phyloP scores from a whole-genome alignment of 2,797 vertebrate species.

The Tragelaphus eurycerus region DNA sequence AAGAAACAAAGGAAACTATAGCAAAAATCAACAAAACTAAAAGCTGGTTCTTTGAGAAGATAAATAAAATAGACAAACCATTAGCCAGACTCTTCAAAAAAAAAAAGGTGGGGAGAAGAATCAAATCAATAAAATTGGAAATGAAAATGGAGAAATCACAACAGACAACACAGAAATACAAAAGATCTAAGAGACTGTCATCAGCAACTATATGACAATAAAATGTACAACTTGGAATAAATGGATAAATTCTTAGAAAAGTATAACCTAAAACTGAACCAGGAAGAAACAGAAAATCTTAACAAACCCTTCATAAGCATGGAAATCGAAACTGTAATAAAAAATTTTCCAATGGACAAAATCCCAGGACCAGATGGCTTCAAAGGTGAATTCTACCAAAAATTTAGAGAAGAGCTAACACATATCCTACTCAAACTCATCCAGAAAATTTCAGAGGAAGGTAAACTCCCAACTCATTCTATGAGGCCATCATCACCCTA shows the following conservation, averaged over 20 bases:
- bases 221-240: neutral
- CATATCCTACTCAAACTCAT: neutral
- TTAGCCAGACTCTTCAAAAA: neutral
- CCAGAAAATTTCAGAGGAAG: neutral
- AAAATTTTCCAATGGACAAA: neutral
- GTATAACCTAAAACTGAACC: neutral
- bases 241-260: neutral
- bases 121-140: neutral
- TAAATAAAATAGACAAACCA: neutral
- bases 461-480: neutral
- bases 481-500: neutral
- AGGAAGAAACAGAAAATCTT: neutral
- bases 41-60: neutral
- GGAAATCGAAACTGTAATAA: neutral
- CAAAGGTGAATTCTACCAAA: neutral
- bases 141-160: neutral
- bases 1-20: neutral
- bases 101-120: fast-evolving
- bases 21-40: neutral
- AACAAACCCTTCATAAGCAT: neutral
- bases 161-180: neutral
- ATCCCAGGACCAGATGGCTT: neutral
- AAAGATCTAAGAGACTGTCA: neutral
- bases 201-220: neutral
- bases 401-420: neutral